Percentiles rank a stretch among this genome's conserved stretches.
Evolutionary conservation across 2,888 invertebrate genomes (phyloP).

Genomic region (Cerastoderma edule): DNA sequence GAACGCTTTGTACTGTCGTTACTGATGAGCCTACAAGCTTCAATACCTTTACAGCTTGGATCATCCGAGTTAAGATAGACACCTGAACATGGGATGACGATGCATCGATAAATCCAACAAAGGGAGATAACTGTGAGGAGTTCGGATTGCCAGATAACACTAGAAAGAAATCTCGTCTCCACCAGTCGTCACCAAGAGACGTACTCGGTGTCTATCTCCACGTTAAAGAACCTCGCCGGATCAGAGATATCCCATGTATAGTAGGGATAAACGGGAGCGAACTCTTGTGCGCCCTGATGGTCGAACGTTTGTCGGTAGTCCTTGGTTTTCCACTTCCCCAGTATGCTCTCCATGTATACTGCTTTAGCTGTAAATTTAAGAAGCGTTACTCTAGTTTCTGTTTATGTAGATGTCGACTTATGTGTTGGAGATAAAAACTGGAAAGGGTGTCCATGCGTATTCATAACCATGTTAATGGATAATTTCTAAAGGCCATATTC

Average conservation of each 20-base stretch:
- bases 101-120: no score
- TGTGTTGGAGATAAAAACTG: background rate
- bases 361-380: slow-evolving; percentile 6
- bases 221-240: background rate
- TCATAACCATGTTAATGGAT: background rate
- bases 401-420: background rate
- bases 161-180: no score
- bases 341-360: slow-evolving; percentile 11
- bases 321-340: slow-evolving; percentile 1
- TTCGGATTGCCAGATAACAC: no score
- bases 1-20: no score
- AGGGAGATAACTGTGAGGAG: no score
- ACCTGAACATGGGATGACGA: no score
- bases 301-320: slow-evolving; percentile 15
- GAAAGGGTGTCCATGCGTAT: background rate
- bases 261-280: slow-evolving; percentile 17
- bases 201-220: slow-evolving; percentile 11
- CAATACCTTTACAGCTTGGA: no score
- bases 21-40: no score
- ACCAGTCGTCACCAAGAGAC: no score
- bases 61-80: no score
- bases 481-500: background rate
- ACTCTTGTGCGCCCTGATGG: slow-evolving; percentile 20
- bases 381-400: background rate
- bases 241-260: slow-evolving; percentile 9